A percentile compares a stretch with the other conserved stretches of the same genome.
Conservation (phyloP, 2,797 vertebrate genomes). For the Simalia tracyae region DNA sequence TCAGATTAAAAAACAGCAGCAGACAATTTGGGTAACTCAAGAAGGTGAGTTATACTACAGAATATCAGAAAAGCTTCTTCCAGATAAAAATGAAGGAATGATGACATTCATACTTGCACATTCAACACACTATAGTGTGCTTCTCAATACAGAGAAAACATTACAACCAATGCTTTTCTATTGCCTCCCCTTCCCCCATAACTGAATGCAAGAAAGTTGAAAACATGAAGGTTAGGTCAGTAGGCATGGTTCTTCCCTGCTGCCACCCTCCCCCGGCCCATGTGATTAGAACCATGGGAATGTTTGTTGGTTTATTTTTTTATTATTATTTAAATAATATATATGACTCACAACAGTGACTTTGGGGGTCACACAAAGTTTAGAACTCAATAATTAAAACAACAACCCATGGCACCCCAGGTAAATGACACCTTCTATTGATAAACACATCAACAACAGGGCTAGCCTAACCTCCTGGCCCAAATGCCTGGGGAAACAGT, state of each 20-base stretch:
- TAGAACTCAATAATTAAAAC: no score
- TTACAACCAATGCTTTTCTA: not conserved
- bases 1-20: no score
- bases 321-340: no score
- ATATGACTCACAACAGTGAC: no score
- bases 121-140: not conserved
- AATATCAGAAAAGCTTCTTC: not conserved
- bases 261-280: not conserved
- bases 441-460: no score
- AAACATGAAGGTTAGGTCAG: not conserved
- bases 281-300: not conserved
- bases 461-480: no score
- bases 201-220: no score
- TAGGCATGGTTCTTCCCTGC: not conserved
- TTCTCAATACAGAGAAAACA: not conserved
- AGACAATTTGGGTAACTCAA: not conserved
- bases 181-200: not conserved
- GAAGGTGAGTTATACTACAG: not conserved
- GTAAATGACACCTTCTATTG: no score
- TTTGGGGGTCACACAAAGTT: no score
- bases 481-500: no score
- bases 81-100: not conserved
- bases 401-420: no score
- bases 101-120: not conserved
- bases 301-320: no score